Evolutionary conservation across 2,113 vertebrate genomes (phyloP).

Genomic region (Phainopepla nitens): DNA sequence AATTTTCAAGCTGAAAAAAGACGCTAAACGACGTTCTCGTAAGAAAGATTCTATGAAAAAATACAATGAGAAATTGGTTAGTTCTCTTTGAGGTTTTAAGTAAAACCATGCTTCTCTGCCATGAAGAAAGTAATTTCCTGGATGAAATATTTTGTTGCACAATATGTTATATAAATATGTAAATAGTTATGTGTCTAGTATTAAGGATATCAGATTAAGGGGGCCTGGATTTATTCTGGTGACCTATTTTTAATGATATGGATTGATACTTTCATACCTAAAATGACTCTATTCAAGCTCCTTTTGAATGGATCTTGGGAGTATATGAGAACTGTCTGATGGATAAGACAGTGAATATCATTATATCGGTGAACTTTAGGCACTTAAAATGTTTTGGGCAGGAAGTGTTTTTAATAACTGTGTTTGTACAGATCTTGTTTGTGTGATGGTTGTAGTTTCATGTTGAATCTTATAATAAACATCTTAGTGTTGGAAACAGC

Average conservation of each 20-base stretch:
- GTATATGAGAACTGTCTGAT: neutral
- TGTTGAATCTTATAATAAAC: neutral
- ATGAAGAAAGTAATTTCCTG: neutral
- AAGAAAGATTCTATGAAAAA: conserved; percentile 64
- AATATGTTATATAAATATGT: neutral
- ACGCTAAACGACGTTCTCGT: neutral
- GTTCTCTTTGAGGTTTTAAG: conserved; percentile 47
- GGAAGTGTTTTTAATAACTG: neutral
- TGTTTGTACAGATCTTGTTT: neutral
- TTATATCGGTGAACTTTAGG: neutral
- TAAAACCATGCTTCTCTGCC: neutral
- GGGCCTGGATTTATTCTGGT: neutral
- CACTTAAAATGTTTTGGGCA: neutral
- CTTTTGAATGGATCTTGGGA: neutral
- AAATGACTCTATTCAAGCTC: neutral
- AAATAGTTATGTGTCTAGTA: neutral
- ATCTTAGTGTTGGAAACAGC: neutral
- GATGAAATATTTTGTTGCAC: neutral
- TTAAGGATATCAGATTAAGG: neutral
- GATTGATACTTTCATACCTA: neutral
- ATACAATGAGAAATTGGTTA: conserved; percentile 79
- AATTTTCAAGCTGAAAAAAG: conserved; percentile 80
- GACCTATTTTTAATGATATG: neutral
- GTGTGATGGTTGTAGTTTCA: neutral
- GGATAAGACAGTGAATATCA: neutral